Evolutionary conservation across 2,888 invertebrate species (phyloP), one percentile per base, ranked within the genome.

Genomic region (Odontomyia ornata): DNA sequence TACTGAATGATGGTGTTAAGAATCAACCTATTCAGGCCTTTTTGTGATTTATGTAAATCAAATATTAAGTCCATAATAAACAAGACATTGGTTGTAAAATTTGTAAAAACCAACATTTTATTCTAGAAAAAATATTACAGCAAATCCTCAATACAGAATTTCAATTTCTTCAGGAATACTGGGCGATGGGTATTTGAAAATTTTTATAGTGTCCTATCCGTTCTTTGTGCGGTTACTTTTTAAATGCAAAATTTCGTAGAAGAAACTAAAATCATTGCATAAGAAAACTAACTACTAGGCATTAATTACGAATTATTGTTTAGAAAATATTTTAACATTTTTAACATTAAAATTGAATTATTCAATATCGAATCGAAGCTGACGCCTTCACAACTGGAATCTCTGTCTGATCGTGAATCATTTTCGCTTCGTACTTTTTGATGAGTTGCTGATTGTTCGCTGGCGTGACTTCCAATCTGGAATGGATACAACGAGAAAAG

Each of bases 401-500:
- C 30, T 73, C 73, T 15, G 43, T 23, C 21, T 73, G 25, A 36
- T 75, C 77, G 21, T 67, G 47, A 64, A 52, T 69, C 36, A 79
- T 18, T 76, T 76, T 76, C 15, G 46, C 4, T 75, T 80, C 79
- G 75, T 79, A 79, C 71, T 80, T 80, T 77, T 80, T 80, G 21
- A 80, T 79, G 25, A 80, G 56, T 56, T 79, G 77, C 69, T 79
- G 79, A 77, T 80, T 80, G 64, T 79, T 80, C 18, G 80, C 80
- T n/a, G 79, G 79, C 23, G 80, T 80, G 13, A 80, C 78, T 78
- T 80, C 80, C 62, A 80, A 62, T 80, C 80, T 80, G 71, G 0
- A 77, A 77, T 7, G 5, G 15, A 23, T 7, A 23, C 7, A 60
- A n/a, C 15, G 52, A 0, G 1, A 7, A 5, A 52, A 0, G 5